Evolutionary conservation across 2,888 invertebrate species (phyloP).

Genomic region (Eristalinus aeneus): DNA sequence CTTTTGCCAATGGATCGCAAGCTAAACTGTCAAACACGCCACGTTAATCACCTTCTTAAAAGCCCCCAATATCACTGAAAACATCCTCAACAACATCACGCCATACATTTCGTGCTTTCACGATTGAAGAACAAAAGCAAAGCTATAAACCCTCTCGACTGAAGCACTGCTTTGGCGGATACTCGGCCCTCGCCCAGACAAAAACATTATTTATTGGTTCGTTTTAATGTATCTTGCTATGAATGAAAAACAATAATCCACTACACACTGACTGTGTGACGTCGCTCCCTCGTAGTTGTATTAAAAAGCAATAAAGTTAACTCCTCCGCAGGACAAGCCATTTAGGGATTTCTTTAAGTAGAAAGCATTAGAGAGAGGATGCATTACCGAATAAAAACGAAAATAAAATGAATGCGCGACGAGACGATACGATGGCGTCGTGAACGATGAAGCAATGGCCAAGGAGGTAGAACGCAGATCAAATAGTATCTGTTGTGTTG

Average conservation of each 20-base stretch:
- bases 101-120: constrained; percentile 50
- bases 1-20: background rate
- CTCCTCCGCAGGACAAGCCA: constrained; percentile 54
- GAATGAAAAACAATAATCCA: constrained; percentile 65
- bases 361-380: constrained; percentile 54
- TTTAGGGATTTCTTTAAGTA: constrained; percentile 59
- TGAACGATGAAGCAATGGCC: background rate
- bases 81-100: constrained; percentile 32
- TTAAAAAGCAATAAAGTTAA: constrained; percentile 70
- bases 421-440: background rate
- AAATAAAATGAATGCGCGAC: constrained; percentile 18
- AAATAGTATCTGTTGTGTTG: constrained; percentile 59
- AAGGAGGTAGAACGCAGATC: constrained; percentile 43
- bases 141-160: background rate
- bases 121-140: constrained; percentile 51
- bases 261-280: background rate
- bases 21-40: background rate
- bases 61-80: constrained; percentile 24
- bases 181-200: background rate
- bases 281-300: constrained; percentile 41
- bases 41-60: constrained; percentile 31
- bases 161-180: background rate
- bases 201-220: constrained; percentile 63
- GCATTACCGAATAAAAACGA: constrained; percentile 52
- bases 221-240: constrained; percentile 54